Conservation (phyloP, 2,113 vertebrate genomes). For the Spermophilus dauricus region DNA sequence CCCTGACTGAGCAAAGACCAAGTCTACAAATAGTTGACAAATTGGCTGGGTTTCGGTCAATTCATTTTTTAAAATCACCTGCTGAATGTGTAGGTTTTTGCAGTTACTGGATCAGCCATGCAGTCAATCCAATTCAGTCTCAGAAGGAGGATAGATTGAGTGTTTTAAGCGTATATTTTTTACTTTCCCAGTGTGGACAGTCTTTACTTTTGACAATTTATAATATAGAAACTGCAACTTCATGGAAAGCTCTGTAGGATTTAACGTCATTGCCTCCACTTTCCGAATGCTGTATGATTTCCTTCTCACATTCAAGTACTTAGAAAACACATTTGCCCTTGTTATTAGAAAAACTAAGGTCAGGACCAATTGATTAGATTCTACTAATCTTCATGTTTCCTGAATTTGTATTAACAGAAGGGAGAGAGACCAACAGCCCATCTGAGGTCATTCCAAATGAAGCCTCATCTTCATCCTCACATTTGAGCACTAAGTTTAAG, state of each 20-base stretch:
- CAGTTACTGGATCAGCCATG: conserved; percentile 46
- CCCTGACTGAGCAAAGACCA: conserved; percentile 16
- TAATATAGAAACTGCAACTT: conserved; percentile 31
- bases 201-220: conserved; percentile 19
- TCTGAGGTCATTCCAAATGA: conserved; percentile 51
- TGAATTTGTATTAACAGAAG: conserved; percentile 45
- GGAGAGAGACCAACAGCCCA: neutral
- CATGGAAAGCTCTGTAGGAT: conserved; percentile 7
- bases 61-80: conserved; percentile 55
- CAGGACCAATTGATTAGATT: conserved; percentile 17
- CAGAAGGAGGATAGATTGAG: neutral
- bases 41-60: conserved; percentile 28
- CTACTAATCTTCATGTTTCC: conserved; percentile 58
- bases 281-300: conserved; percentile 17
- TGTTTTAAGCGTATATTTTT: conserved; percentile 24
- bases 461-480: neutral
- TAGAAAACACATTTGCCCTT: conserved; percentile 47
- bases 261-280: neutral
- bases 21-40: conserved; percentile 59
- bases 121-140: conserved; percentile 51
- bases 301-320: neutral
- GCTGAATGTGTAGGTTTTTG: conserved; percentile 12
- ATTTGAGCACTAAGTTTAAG: conserved; percentile 4
- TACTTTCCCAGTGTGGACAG: neutral
- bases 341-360: conserved; percentile 52